Percentiles rank a stretch among this genome's conserved stretches.
phyloP scores from a whole-genome alignment of 2,888 invertebrate genomes.

The Drosophila kuntzei region DNA sequence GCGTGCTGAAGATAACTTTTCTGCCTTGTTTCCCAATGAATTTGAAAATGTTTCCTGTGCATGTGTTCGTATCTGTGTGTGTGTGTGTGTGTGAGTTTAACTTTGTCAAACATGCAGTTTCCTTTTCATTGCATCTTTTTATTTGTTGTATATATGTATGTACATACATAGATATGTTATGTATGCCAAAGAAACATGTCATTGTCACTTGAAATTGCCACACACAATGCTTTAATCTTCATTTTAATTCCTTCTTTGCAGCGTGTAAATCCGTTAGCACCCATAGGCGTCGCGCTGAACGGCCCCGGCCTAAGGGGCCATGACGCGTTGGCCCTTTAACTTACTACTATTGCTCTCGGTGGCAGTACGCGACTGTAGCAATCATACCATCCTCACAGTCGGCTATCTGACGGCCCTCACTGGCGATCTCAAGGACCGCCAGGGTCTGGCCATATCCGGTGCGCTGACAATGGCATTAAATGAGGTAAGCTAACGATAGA shows the following conservation, averaged over 20 bases:
- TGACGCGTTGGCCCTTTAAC: conserved; percentile 87
- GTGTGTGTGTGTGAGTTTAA: conserved; percentile 24
- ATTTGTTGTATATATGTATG: neutral
- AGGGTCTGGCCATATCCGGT: conserved; percentile 95
- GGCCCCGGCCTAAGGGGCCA: conserved; percentile 87
- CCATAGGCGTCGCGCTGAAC: conserved; percentile 88
- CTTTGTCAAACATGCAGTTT: conserved; percentile 53
- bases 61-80: neutral
- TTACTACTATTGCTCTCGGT: conserved; percentile 89
- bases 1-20: no score
- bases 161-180: neutral
- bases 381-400: conserved; percentile 88
- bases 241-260: conserved; percentile 59
- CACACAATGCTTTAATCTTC: conserved; percentile 6
- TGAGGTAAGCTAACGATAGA: conserved; percentile 87
- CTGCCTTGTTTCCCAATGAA: conserved; percentile 10
- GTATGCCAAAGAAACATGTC: conserved; percentile 2
- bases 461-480: conserved; percentile 95
- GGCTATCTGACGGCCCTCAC: conserved; percentile 94
- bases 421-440: conserved; percentile 91
- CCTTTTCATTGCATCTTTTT: conserved; percentile 1
- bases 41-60: conserved; percentile 1
- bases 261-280: conserved; percentile 85
- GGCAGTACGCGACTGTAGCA: conserved; percentile 86
- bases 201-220: conserved; percentile 35